Percentiles rank a stretch among this genome's conserved stretches.
phyloP scores from a whole-genome alignment of 2,888 invertebrate species.

The Tetrapedia diversipes region DNA sequence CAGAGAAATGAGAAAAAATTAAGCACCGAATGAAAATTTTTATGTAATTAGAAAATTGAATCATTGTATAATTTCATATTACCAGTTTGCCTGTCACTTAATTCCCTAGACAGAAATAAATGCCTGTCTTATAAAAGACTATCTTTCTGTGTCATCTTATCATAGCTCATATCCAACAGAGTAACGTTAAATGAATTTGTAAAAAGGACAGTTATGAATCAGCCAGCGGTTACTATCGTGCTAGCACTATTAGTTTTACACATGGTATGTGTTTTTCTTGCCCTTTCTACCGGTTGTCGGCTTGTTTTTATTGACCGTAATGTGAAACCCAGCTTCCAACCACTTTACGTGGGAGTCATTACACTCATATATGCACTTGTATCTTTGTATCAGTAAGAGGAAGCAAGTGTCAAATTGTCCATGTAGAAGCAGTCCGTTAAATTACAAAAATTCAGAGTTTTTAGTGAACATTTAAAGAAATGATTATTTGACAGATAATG shows the following conservation, averaged over 20 bases:
- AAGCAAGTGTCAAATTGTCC: slow-evolving; percentile 29
- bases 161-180: neutral
- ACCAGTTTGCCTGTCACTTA: slow-evolving; percentile 53
- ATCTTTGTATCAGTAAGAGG: slow-evolving; percentile 16
- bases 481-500: neutral
- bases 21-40: slow-evolving; percentile 22
- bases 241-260: slow-evolving; percentile 71
- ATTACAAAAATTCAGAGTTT: neutral
- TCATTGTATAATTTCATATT: slow-evolving; percentile 50
- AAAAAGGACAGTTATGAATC: slow-evolving; percentile 13
- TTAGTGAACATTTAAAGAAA: neutral
- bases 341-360: slow-evolving; percentile 67
- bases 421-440: slow-evolving; percentile 5
- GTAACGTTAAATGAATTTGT: slow-evolving; percentile 20
- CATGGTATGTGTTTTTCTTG: slow-evolving; percentile 67
- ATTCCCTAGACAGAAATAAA: slow-evolving; percentile 50
- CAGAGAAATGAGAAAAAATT: slow-evolving; percentile 3
- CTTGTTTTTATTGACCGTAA: slow-evolving; percentile 73
- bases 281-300: slow-evolving; percentile 50
- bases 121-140: slow-evolving; percentile 45
- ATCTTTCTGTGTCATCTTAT: slow-evolving; percentile 38
- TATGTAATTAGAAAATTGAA: slow-evolving; percentile 32
- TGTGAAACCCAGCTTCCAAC: slow-evolving; percentile 72
- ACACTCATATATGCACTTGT: slow-evolving; percentile 13
- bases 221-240: slow-evolving; percentile 25